A percentile compares a stretch with the other conserved stretches of the same genome.
These are phyloP conservation scores for Leuciscus idus DNA, from an alignment of 2,113 vertebrate species.

Conservation along the genomic window DNA sequence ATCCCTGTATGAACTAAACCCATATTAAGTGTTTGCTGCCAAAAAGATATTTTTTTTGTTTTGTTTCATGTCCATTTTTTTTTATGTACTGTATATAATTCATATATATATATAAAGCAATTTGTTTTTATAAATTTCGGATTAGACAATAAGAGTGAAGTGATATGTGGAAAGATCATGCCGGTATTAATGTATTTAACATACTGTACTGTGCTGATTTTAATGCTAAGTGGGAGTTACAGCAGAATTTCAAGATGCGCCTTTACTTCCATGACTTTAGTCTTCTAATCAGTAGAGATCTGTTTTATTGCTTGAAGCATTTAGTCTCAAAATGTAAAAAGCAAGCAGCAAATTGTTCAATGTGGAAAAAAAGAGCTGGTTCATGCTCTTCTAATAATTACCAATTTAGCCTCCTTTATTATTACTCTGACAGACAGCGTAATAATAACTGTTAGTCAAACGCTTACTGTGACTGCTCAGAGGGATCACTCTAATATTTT, in stretches of 20 bases:
- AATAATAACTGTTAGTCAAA: slow-evolving; percentile 64
- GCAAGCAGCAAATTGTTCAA: slow-evolving; percentile 8
- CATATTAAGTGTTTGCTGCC: too few relatives aligned
- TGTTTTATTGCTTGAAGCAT: background rate
- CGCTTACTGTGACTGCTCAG: slow-evolving; percentile 60
- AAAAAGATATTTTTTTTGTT: too few relatives aligned
- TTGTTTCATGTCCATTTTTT: too few relatives aligned
- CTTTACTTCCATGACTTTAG: background rate
- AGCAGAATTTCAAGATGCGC: background rate
- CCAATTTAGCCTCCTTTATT: slow-evolving; percentile 46
- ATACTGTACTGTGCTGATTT: background rate
- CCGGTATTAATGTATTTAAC: too few relatives aligned
- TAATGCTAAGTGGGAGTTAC: background rate
- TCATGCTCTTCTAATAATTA: too few relatives aligned
- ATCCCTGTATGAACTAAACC: too few relatives aligned
- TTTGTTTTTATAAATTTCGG: background rate
- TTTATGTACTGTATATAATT: too few relatives aligned
- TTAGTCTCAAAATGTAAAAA: slow-evolving; percentile 21
- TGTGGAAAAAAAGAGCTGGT: too few relatives aligned
- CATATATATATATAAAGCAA: too few relatives aligned
- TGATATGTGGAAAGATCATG: background rate
- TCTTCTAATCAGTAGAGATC: background rate
- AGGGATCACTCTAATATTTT: slow-evolving; percentile 67
- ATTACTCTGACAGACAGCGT: slow-evolving; percentile 60
- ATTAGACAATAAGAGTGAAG: background rate